These are phyloP conservation scores for Hemicordylus capensis DNA, from an alignment of 2,113 vertebrate species.

Conservation along the genomic window DNA sequence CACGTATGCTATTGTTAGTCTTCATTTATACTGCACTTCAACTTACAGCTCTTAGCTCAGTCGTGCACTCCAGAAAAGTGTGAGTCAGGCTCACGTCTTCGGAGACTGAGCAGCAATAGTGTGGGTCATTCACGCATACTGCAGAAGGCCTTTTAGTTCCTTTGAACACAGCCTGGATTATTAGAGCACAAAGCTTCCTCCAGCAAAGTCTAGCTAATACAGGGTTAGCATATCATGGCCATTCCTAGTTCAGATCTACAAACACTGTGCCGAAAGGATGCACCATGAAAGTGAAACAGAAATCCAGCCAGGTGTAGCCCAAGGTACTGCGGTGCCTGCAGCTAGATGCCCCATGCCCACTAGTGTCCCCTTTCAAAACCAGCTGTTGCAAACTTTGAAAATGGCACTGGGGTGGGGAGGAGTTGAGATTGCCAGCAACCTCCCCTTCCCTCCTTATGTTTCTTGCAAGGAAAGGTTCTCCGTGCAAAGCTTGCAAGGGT, in stretches of 20 bases:
- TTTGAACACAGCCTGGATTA: neutral
- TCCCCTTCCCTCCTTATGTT: too few relatives aligned
- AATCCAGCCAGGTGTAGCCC: too few relatives aligned
- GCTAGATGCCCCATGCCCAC: too few relatives aligned
- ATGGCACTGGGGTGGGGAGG: too few relatives aligned
- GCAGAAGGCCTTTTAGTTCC: neutral
- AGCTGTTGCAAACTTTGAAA: too few relatives aligned
- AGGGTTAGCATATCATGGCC: too few relatives aligned
- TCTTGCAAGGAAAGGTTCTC: too few relatives aligned
- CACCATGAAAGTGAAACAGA: neutral
- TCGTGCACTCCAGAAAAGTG: neutral
- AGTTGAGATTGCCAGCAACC: too few relatives aligned
- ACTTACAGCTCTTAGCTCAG: neutral
- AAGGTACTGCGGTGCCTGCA: too few relatives aligned
- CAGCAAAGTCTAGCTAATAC: neutral
- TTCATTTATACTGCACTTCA: neutral
- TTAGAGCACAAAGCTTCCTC: neutral
- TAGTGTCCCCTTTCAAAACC: too few relatives aligned
- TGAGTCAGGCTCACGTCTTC: neutral
- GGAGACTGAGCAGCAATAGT: too few relatives aligned
- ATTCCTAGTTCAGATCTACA: neutral
- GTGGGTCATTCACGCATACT: neutral
- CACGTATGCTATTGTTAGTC: neutral
- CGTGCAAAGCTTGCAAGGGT: too few relatives aligned
- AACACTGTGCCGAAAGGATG: neutral